These are phyloP conservation scores for Pseudolycoriella hygida DNA, from an alignment of 2,888 invertebrate species.

Conservation along the genomic window DNA sequence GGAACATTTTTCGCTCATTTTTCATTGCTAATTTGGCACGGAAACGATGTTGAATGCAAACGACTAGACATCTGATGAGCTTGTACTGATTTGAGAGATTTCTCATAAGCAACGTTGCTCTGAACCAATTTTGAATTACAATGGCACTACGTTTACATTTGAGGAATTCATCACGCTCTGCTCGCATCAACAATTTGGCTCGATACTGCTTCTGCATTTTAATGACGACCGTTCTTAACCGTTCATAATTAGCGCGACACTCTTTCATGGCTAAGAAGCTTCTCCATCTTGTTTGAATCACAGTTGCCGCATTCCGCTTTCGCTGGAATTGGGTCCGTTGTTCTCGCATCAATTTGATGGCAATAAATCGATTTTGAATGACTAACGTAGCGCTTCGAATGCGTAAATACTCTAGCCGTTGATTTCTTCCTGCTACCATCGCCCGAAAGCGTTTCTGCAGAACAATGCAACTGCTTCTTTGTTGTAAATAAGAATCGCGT, in stretches of 20 bases:
- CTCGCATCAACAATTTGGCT: slow-evolving; percentile 16
- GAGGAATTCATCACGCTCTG: slow-evolving; percentile 18
- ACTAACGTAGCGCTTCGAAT: slow-evolving; percentile 11
- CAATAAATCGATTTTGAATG: slow-evolving; percentile 6
- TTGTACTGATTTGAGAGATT: slow-evolving; percentile 3
- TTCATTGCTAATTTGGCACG: slow-evolving; percentile 22
- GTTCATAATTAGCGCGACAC: no score
- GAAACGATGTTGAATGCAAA: slow-evolving; percentile 27
- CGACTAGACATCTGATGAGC: slow-evolving; percentile 11
- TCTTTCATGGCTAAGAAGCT: background rate
- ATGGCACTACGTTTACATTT: slow-evolving; percentile 18
- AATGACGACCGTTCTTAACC: background rate
- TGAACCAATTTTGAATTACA: slow-evolving; percentile 27
- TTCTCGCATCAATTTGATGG: background rate
- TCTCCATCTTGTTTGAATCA: background rate
- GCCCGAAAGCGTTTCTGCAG: slow-evolving; percentile 33
- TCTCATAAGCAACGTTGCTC: slow-evolving; percentile 25
- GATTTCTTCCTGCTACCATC: slow-evolving; percentile 24
- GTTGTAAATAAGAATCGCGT: slow-evolving; percentile 6
- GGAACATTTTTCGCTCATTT: slow-evolving; percentile 16
- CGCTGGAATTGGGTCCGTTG: background rate
- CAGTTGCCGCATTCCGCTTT: background rate
- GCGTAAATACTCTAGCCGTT: slow-evolving; percentile 10
- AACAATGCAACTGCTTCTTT: slow-evolving; percentile 9
- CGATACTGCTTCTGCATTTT: slow-evolving; percentile 5